Percentiles rank a stretch among this genome's conserved stretches.
Conservation (phyloP, 2,797 vertebrate species). For the Galagoides demidoff region DNA sequence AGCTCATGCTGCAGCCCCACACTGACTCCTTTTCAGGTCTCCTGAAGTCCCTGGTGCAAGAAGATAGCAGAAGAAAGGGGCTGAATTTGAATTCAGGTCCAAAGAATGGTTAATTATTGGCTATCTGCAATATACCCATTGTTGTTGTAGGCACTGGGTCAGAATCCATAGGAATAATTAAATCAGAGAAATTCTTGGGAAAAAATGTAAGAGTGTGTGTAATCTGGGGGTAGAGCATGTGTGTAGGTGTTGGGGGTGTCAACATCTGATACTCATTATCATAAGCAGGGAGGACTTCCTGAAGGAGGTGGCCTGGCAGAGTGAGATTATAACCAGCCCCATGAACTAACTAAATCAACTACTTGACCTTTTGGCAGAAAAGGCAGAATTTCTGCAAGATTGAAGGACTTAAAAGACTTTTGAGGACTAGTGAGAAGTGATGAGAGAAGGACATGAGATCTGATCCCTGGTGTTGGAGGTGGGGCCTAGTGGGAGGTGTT, state of each 20-base stretch:
- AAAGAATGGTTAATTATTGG: background rate
- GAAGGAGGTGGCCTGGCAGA: background rate
- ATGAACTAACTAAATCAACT: background rate
- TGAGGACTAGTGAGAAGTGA: background rate
- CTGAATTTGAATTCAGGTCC: background rate
- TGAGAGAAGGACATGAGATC: background rate
- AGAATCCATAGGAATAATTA: background rate
- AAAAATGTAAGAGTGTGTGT: background rate
- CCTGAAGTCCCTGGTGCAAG: background rate
- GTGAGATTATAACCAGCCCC: background rate
- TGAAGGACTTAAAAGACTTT: background rate
- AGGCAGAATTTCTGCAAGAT: background rate
- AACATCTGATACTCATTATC: background rate
- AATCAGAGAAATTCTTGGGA: background rate
- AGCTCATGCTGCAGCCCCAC: background rate
- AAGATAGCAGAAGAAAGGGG: background rate
- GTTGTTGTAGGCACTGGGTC: too few relatives aligned
- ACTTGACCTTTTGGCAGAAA: background rate
- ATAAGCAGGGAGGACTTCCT: background rate
- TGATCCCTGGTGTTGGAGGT: background rate
- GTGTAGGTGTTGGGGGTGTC: background rate
- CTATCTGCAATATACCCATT: background rate
- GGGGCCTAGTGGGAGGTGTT: background rate
- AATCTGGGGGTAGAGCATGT: background rate
- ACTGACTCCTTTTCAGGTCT: background rate